Evolutionary conservation across 2,113 vertebrate genomes (phyloP), one percentile per base, ranked within the genome.

Genomic region (Muscicapa adusta): DNA sequence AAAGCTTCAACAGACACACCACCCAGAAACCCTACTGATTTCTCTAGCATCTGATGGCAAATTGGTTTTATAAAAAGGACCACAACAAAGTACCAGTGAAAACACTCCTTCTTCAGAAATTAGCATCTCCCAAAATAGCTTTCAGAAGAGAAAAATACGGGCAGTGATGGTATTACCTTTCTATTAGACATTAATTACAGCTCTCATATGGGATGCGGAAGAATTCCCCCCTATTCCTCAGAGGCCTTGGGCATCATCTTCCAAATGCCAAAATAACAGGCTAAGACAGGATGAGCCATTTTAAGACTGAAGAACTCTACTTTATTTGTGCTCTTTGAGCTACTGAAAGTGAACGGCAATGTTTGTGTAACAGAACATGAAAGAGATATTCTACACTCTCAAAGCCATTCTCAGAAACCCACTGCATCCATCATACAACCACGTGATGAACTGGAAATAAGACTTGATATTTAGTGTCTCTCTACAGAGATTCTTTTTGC

Each of bases 41-140:
- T 45, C 0, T 0, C 8, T 17, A 45, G 12, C 9, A 40, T 58
- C 7, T 48, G 26, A 33, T 3, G 5, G 17, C 24, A 63, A 51
- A 84, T 61, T 24, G 7, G 12, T 67, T 79, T 88, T 63, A 38
- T 25, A 70, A 45, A 85, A 53, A 66, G 5, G 8, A 80, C 42
- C 33, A 77, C 11, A 70, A 75, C 8, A 71, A 85, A 89, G 0
- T 22, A 71, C 2, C 43, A 72, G 36, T 42, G 24, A 72, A 75
- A 79, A 80, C 9, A 33, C 16, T 12, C 14, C 47, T 18, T 18
- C 36, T 76, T 68, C 50, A 80, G 54, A 60, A 86, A 76, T 36
- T 5, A 54, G 1, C 26, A 73, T 53, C 23, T 56, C 38, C 12
- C 5, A 38, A 73, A 72, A 70, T 26, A 73, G 14, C 23, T 70